Percentiles rank a stretch among this genome's conserved stretches.
These are phyloP conservation scores for Typhlomys cinereus DNA, from an alignment of 2,113 vertebrate species.

Conservation along the genomic window DNA sequence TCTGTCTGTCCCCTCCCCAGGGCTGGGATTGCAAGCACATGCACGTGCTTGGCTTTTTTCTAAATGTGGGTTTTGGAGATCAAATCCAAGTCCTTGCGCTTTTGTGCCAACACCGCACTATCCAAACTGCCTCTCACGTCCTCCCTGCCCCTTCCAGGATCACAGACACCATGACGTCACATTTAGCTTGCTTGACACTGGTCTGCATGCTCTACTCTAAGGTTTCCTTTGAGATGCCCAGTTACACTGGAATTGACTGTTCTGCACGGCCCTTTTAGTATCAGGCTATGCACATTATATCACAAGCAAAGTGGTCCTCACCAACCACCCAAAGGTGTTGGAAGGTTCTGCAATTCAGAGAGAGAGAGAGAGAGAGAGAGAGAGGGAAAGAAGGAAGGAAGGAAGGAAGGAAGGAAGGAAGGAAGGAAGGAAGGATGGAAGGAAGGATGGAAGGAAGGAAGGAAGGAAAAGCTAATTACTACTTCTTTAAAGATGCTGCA, in stretches of 20 bases:
- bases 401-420: too few species aligned
- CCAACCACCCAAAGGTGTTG: not conserved
- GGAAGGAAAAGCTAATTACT: not conserved
- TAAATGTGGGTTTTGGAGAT: not conserved
- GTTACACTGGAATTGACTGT: not conserved
- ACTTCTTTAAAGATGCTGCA: not conserved
- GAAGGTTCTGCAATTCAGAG: not conserved
- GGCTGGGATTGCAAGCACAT: too few species aligned
- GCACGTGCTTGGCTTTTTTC: not conserved
- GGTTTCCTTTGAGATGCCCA: conserved; percentile 1
- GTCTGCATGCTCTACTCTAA: not conserved
- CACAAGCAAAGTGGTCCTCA: not conserved
- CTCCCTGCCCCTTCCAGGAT: not conserved
- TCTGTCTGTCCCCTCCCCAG: too few species aligned
- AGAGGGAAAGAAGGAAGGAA: too few species aligned
- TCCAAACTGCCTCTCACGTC: not conserved
- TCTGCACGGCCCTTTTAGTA: not conserved
- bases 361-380: not conserved
- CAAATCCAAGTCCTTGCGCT: too few species aligned
- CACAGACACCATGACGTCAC: too few species aligned
- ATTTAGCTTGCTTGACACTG: not conserved
- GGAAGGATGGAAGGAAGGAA: too few species aligned
- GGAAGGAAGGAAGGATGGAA: too few species aligned
- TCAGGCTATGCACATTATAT: not conserved
- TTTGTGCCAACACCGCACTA: not conserved